Evolutionary conservation across 2,113 vertebrate species (phyloP).

Genomic region (Cryptotis parvus): DNA sequence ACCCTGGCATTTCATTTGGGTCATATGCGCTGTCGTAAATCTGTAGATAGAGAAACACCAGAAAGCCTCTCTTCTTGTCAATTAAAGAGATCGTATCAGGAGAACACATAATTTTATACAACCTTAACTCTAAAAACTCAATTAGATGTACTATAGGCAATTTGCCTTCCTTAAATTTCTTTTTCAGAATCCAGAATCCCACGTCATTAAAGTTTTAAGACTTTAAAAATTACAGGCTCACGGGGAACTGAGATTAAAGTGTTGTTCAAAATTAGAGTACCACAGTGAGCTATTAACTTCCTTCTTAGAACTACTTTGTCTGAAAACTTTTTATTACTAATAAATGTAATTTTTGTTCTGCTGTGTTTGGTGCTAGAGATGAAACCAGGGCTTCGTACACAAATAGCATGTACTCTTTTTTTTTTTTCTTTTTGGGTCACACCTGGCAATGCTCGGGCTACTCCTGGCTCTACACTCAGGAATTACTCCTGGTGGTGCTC

Average conservation of each 20-base stretch:
- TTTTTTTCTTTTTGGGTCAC: too few relatives aligned
- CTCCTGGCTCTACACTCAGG: too few relatives aligned
- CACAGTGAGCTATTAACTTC: not conserved
- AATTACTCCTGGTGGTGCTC: too few relatives aligned
- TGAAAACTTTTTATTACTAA: not conserved
- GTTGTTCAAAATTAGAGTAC: slow-evolving; percentile 52
- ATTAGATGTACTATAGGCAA: slow-evolving; percentile 58
- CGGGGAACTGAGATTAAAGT: slow-evolving; percentile 1
- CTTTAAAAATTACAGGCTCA: slow-evolving; percentile 50
- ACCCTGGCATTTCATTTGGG: slow-evolving; percentile 59
- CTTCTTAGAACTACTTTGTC: slow-evolving; percentile 12
- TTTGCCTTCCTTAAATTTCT: slow-evolving; percentile 54
- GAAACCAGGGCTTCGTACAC: too few relatives aligned
- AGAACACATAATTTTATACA: slow-evolving; percentile 64
- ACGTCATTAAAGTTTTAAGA: slow-evolving; percentile 59
- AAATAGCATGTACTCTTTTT: too few relatives aligned
- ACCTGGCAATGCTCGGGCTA: too few relatives aligned
- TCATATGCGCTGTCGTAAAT: slow-evolving; percentile 42
- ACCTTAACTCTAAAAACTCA: slow-evolving; percentile 57
- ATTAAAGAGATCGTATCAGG: slow-evolving; percentile 62
- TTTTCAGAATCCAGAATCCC: slow-evolving; percentile 44
- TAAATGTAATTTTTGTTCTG: slow-evolving; percentile 31
- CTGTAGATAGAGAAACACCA: slow-evolving; percentile 60
- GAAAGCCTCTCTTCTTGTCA: slow-evolving; percentile 48
- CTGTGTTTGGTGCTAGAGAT: too few relatives aligned